Evolutionary conservation across 2,113 vertebrate genomes (phyloP).

Genomic region (Pungitius pungitius): DNA sequence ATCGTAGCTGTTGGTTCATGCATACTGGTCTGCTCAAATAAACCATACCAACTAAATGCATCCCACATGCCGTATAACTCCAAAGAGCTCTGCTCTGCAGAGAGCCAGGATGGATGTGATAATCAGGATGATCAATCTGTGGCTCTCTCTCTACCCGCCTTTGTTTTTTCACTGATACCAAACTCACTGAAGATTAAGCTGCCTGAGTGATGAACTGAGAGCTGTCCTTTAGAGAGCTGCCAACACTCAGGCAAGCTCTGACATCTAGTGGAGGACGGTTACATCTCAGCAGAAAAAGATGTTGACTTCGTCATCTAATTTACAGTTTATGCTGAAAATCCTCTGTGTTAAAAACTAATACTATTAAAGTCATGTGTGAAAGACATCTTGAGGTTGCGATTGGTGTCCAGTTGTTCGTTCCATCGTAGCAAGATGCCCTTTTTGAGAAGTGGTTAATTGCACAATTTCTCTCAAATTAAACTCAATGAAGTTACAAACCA

Average conservation of each 20-base stretch:
- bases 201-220: neutral
- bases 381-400: neutral
- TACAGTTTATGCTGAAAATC: neutral
- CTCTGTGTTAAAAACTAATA: neutral
- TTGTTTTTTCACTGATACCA: slow-evolving; percentile 27
- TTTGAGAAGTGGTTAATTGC: neutral
- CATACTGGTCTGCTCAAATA: slow-evolving; percentile 52
- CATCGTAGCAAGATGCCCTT: neutral
- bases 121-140: slow-evolving; percentile 21
- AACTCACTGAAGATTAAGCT: slow-evolving; percentile 1
- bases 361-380: neutral
- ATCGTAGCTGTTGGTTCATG: slow-evolving; percentile 40
- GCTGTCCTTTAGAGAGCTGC: neutral
- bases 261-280: slow-evolving; percentile 59
- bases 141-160: slow-evolving; percentile 3
- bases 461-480: neutral
- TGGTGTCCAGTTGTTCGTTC: neutral
- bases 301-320: neutral
- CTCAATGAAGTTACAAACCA: neutral
- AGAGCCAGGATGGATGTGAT: slow-evolving; percentile 41
- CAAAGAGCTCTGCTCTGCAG: slow-evolving; percentile 33
- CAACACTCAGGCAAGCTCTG: slow-evolving; percentile 28
- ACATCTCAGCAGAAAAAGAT: no score
- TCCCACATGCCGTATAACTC: slow-evolving; percentile 40
- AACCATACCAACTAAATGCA: slow-evolving; percentile 59